Percentiles rank a stretch among this genome's conserved stretches.
phyloP scores from a whole-genome alignment of 2,113 vertebrate genomes.

The Sterna hirundo region DNA sequence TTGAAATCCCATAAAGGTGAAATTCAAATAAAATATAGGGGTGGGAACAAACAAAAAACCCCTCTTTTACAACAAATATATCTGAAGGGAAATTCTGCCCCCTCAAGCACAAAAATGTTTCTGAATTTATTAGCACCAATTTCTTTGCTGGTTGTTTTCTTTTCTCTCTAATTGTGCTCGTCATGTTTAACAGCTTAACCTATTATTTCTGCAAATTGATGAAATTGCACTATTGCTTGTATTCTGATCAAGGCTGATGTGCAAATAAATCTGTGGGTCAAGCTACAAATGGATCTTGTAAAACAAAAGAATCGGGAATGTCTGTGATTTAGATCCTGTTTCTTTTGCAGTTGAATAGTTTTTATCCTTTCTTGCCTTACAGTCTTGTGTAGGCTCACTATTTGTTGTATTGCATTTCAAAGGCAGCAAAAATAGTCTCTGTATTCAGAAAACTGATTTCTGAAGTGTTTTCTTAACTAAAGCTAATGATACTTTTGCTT shows the following conservation, averaged over 20 bases:
- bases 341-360: not conserved
- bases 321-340: not conserved
- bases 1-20: not conserved
- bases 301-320: not conserved
- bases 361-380: not conserved
- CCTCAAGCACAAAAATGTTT: not conserved
- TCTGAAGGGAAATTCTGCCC: not conserved
- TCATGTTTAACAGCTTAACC: not conserved
- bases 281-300: not conserved
- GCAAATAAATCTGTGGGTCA: not conserved
- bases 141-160: not conserved
- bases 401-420: conserved; percentile 2
- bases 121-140: not conserved
- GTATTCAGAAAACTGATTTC: not conserved
- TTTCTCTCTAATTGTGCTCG: not conserved
- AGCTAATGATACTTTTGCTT: not conserved
- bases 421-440: not conserved
- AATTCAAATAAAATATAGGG: not conserved
- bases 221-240: not conserved
- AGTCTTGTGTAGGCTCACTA: not conserved
- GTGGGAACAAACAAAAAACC: not conserved
- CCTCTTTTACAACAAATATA: not conserved
- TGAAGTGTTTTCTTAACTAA: not conserved
- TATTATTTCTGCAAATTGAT: conserved; percentile 3
- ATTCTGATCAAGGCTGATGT: not conserved